Conservation (phyloP, 2,888 invertebrate species). For the Crocallis elinguaria region DNA sequence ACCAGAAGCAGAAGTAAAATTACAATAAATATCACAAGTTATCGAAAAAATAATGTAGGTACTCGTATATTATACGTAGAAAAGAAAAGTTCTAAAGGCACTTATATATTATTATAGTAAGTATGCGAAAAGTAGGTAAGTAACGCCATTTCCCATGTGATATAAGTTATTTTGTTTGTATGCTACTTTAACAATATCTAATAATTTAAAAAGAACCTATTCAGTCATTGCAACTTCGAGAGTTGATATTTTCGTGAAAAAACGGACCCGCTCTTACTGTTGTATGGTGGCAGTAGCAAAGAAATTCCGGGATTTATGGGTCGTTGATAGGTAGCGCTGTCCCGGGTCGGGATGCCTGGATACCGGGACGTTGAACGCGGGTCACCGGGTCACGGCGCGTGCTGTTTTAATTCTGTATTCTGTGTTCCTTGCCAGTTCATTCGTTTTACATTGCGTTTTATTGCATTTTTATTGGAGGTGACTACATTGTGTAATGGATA, state of each 20-base stretch:
- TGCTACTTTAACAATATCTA: too few species aligned
- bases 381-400: constrained; percentile 48
- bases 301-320: constrained; percentile 36
- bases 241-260: not conserved
- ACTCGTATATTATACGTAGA: too few species aligned
- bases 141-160: too few species aligned
- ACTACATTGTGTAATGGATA: not conserved
- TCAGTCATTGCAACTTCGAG: not conserved
- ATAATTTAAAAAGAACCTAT: too few species aligned
- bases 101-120: too few species aligned
- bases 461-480: constrained; percentile 22
- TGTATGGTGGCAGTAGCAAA: constrained; percentile 32
- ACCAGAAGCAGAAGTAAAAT: too few species aligned
- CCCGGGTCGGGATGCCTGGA: constrained; percentile 31
- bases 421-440: constrained; percentile 12
- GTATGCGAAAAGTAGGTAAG: too few species aligned
- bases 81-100: too few species aligned
- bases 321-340: constrained; percentile 29
- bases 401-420: constrained; percentile 13
- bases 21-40: too few species aligned
- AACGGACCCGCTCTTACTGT: constrained; percentile 1
- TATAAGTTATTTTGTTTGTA: too few species aligned
- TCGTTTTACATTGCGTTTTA: constrained; percentile 22
- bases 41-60: too few species aligned
- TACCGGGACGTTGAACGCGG: constrained; percentile 30